Conservation (phyloP, 2,888 invertebrate genomes). For the Conops quadrifasciatus region DNA sequence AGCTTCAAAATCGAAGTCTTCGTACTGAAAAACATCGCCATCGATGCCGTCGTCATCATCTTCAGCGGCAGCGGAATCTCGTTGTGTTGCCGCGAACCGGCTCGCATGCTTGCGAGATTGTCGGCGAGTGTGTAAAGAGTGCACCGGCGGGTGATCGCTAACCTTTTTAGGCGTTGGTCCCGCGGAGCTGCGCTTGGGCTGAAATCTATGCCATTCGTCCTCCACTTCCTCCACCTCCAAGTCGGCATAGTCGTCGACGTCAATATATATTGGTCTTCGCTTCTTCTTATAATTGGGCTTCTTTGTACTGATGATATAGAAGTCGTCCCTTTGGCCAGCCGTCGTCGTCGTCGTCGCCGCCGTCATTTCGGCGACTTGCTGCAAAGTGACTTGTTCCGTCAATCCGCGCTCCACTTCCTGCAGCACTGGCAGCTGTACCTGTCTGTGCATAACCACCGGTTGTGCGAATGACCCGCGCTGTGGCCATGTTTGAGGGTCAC, state of each 20-base stretch:
- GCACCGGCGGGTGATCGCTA: constrained; percentile 13
- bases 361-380: constrained; percentile 38
- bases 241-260: constrained; percentile 51
- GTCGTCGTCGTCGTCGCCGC: constrained; percentile 39
- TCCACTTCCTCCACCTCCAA: constrained; percentile 45
- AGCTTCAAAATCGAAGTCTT: constrained; percentile 57
- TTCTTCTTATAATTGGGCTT: constrained; percentile 48
- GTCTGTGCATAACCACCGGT: constrained; percentile 19
- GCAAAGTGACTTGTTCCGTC: constrained; percentile 24
- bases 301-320: constrained; percentile 57
- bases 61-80: constrained; percentile 40
- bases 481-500: constrained; percentile 44
- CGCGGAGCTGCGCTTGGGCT: constrained; percentile 9
- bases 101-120: not conserved
- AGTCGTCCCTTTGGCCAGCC: constrained; percentile 44
- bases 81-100: constrained; percentile 29
- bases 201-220: constrained; percentile 37
- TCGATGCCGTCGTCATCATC: constrained; percentile 47
- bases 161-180: constrained; percentile 3
- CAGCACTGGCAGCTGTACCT: constrained; percentile 45
- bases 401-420: constrained; percentile 41
- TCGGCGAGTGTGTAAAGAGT: constrained; percentile 20
- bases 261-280: constrained; percentile 49
- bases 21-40: constrained; percentile 59
- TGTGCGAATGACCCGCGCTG: constrained; percentile 40